A percentile compares a stretch with the other conserved stretches of the same genome.
These are phyloP conservation scores for Euspilapteryx auroguttella DNA, from an alignment of 2,888 invertebrate genomes.

Conservation along the genomic window DNA sequence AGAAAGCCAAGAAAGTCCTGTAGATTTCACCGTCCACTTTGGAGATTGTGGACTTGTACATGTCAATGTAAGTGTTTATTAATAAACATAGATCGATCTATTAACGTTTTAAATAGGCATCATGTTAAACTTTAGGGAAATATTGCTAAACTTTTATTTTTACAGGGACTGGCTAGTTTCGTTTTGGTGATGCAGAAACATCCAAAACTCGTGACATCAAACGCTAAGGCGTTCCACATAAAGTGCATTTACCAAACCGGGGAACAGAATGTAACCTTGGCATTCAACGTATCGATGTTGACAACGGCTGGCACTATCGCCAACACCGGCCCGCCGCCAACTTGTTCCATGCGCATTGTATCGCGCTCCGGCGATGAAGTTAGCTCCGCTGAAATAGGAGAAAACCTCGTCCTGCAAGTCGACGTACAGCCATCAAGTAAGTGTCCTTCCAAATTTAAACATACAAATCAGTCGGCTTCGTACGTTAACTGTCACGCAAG, in stretches of 20 bases:
- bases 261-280: conserved; percentile 88
- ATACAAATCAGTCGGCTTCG: no score
- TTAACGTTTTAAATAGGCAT: no score
- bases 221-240: conserved; percentile 94
- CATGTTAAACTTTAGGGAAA: no score
- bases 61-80: conserved; percentile 69
- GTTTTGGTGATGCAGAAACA: conserved; percentile 95
- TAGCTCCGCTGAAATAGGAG: conserved; percentile 89
- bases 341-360: conserved; percentile 89
- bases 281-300: conserved; percentile 94
- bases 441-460: no score
- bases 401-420: conserved; percentile 83
- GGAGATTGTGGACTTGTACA: conserved; percentile 91
- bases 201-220: conserved; percentile 91
- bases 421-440: conserved; percentile 78
- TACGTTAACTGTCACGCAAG: no score
- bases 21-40: conserved; percentile 86
- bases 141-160: conserved; percentile 9
- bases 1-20: conserved; percentile 67
- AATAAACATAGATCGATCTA: no score
- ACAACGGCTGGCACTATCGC: conserved; percentile 95
- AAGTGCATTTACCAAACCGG: conserved; percentile 94
- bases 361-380: conserved; percentile 86
- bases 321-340: conserved; percentile 92
- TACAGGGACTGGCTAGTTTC: conserved; percentile 86